Base-by-base conservation (phyloP, 2,888 invertebrate genomes). In the Cactoblastis cactorum region DNA sequence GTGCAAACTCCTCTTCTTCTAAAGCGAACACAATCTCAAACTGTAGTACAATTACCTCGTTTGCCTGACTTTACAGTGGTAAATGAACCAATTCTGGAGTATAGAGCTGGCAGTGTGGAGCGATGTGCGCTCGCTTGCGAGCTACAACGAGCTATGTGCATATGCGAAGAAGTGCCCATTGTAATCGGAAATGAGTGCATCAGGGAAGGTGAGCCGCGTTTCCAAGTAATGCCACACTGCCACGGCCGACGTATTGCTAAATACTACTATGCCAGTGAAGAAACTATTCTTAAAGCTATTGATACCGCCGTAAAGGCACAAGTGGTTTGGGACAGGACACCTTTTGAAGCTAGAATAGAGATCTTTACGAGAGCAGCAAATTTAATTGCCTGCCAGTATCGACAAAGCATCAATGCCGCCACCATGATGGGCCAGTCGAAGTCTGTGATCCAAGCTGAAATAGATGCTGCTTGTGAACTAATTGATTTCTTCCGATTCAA, bases 351-450 rank as follows among this genome's bases (percentile, higher is more conserved):
- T 54, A 93, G 97, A 51, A 90, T 96, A 15, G 90, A 93, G 52
- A 95, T 98, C 64, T 97, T 96, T 94, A 90, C 95, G 45, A 92
- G 91, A 60, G 99, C 99, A 9, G 98, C 98, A 0, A 95, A 97
- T 65, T 78, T 99, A 58, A 96, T 98, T 94, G 94, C 96, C 0
- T 93, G 93, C 9, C 93, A 95, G 69, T 96, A 98, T 83, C 92
- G 99, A 48, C 95, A 96, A 78, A 92, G 94, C 43, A 86, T 99
- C 52, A 97, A 98, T 83, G 98, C 99, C 0, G 93, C 98, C 0
- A 99, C 99, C 5, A 98, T 99, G 98, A 89, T 99, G 49, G 99
- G 99, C 0, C 99, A 99, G 85, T 93, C 95, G 8, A 99, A 99
- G 83, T 97, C 97, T n/a, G 94, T 93, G 0, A 93, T 97, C 53